These are phyloP conservation scores for Glaucidium brasilianum DNA, from an alignment of 2,113 vertebrate genomes.

Conservation along the genomic window DNA sequence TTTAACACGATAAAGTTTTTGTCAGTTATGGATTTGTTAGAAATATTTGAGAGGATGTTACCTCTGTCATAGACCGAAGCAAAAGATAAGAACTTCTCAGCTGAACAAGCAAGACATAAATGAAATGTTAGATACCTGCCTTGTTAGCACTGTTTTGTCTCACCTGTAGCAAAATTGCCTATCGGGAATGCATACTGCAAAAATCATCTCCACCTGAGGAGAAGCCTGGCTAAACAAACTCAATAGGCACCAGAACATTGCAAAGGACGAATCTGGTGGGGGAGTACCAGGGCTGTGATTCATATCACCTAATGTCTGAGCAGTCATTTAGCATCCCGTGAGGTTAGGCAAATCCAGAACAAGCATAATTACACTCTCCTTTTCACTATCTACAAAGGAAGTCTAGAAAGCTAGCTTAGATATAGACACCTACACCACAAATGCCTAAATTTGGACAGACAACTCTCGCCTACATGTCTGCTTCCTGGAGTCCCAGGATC, in stretches of 20 bases:
- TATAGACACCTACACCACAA: not conserved
- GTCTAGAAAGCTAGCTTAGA: not conserved
- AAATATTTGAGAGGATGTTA: not conserved
- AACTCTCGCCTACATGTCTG: not conserved
- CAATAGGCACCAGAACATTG: not conserved
- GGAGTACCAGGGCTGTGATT: not conserved
- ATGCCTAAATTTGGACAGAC: constrained; percentile 11
- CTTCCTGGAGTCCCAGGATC: not conserved
- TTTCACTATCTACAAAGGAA: not conserved
- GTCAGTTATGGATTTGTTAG: not conserved
- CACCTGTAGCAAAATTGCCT: not conserved
- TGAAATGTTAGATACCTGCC: not conserved
- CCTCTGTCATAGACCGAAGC: not conserved
- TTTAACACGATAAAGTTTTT: not conserved
- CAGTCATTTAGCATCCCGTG: not conserved
- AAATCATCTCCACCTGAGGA: not conserved
- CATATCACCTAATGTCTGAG: not conserved
- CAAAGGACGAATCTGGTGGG: not conserved
- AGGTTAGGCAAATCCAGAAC: not conserved
- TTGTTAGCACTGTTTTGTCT: not conserved
- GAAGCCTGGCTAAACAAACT: not conserved
- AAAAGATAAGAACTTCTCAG: not conserved
- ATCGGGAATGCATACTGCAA: not conserved
- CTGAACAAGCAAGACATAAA: not conserved
- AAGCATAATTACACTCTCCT: not conserved